Evolutionary conservation across 2,797 vertebrate genomes (phyloP).

Genomic region (Bucorvus abyssinicus): DNA sequence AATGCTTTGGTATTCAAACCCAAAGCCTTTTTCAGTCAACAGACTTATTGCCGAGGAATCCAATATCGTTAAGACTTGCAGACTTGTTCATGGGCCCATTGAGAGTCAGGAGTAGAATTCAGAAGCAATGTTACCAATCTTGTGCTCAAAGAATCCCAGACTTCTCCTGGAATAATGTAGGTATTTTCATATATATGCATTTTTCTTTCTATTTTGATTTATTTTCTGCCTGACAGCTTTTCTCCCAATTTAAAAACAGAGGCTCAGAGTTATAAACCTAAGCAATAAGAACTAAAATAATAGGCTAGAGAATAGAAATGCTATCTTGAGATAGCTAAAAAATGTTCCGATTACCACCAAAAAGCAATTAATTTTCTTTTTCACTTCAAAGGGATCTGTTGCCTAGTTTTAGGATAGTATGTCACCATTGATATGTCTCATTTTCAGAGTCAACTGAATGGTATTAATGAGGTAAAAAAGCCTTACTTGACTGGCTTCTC

Average conservation of each 20-base stretch:
- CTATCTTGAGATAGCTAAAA: neutral
- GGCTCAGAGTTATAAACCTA: neutral
- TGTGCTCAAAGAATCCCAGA: neutral
- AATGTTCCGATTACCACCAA: neutral
- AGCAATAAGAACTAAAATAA: neutral
- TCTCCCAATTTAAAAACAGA: neutral
- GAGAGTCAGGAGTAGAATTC: neutral
- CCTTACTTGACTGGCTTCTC: constrained; percentile 84
- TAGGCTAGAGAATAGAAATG: neutral
- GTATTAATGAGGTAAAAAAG: neutral
- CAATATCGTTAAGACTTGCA: neutral
- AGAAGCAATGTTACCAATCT: neutral
- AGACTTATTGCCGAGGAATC: neutral
- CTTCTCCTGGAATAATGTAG: neutral
- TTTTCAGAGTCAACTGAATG: neutral
- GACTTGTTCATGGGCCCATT: neutral
- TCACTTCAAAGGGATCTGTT: neutral
- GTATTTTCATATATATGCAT: neutral
- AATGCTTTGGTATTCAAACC: neutral
- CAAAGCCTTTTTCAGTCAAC: neutral
- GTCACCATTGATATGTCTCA: neutral
- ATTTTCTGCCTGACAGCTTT: neutral
- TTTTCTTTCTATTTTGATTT: neutral
- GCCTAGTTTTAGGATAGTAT: neutral
- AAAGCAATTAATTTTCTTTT: neutral